Evolutionary conservation across 2,113 vertebrate genomes (phyloP).

Genomic region (Pelvicachromis taeniatus): DNA sequence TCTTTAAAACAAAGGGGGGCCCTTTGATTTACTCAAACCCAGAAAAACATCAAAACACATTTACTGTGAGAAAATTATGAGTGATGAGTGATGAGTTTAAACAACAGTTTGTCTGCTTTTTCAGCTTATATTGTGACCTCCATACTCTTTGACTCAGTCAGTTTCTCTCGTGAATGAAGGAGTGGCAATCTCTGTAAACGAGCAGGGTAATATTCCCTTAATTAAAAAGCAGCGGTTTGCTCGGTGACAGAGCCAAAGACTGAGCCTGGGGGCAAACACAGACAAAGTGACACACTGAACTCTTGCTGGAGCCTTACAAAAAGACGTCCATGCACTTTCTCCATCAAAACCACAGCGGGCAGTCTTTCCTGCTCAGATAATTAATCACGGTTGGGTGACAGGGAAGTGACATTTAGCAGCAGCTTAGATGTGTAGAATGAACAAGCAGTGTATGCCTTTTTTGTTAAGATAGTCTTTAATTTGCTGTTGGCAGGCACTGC

Average conservation of each 20-base stretch:
- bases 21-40: background rate
- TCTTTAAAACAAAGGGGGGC: background rate
- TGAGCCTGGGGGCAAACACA: background rate
- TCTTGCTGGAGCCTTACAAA: background rate
- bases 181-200: background rate
- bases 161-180: conserved; percentile 13
- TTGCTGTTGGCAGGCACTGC: background rate
- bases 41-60: background rate
- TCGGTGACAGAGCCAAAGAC: background rate
- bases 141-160: background rate
- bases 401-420: conserved; percentile 14
- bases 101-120: background rate
- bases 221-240: background rate
- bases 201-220: background rate
- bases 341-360: conserved; percentile 26
- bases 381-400: conserved; percentile 2
- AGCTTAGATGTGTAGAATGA: background rate
- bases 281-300: background rate
- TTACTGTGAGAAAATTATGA: background rate
- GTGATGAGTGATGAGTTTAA: background rate
- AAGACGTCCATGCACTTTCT: conserved; percentile 2
- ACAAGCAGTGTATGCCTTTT: background rate
- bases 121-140: background rate
- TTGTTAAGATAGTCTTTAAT: background rate
- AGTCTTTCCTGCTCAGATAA: conserved; percentile 28